Conservation (phyloP, 92 coral and sea anemone species). For the Palythoa grandiflora region DNA sequence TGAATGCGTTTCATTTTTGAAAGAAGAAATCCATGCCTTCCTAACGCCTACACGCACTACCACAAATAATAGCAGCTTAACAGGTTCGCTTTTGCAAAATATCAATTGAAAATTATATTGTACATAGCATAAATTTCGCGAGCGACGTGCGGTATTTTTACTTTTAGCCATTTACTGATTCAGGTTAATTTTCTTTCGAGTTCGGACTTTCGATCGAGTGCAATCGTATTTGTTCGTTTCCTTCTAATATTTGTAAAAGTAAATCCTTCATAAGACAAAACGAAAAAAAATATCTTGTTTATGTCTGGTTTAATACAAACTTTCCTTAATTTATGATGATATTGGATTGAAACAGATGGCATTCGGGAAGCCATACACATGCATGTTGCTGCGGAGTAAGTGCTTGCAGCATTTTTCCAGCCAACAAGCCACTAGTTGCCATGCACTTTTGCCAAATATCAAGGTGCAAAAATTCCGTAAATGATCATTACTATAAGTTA, state of each 20-base stretch:
- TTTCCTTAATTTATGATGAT: not conserved
- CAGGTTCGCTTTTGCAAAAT: not conserved
- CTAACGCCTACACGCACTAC: slow-evolving; percentile 18
- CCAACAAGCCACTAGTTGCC: not conserved
- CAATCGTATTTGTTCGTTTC: not conserved
- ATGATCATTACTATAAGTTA: too few relatives aligned
- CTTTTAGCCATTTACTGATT: not conserved
- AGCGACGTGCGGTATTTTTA: not conserved
- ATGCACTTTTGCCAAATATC: slow-evolving; percentile 1
- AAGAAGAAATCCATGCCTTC: not conserved
- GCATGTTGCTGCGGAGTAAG: not conserved
- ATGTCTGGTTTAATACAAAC: not conserved
- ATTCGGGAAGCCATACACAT: slow-evolving; percentile 25
- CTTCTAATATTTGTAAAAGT: not conserved
- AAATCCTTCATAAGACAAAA: not conserved
- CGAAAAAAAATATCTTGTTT: not conserved
- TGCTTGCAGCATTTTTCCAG: not conserved
- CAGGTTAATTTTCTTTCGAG: not conserved
- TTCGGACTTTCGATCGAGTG: not conserved
- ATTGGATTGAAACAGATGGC: slow-evolving; percentile 9
- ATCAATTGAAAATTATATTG: not conserved
- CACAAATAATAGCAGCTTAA: not conserved
- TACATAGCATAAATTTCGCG: not conserved
- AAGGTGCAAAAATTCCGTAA: not conserved
- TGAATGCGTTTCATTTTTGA: not conserved